Evolutionary conservation across 2,888 invertebrate genomes (phyloP), one percentile per base, ranked within the genome.

Genomic region (Dryocosmus kuriphilus): DNA sequence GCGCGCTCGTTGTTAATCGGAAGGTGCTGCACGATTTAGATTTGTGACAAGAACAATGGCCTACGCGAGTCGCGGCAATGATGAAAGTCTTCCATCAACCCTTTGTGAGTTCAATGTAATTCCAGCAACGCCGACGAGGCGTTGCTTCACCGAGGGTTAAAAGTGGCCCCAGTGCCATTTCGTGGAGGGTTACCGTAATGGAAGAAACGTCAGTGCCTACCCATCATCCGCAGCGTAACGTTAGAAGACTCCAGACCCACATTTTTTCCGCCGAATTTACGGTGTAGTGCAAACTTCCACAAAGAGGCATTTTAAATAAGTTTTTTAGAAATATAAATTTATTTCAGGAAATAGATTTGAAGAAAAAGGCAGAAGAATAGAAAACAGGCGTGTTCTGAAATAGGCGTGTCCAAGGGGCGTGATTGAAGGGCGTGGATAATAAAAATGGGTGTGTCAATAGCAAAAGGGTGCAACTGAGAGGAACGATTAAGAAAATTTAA

Each of bases 51-150:
- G 51, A 71, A 71, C 71, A 71, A 71, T 71, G 27, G 71, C 51
- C 30, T 24, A 61, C 35, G 57, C 51, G 14, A 65, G 65, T 65
- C 46, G 32, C 46, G 46, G 27, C 35, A 24, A 76, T 80, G 80
- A 88, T 86, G 87, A 88, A 86, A 88, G 84, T 88, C 84, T 83
- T 85, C 81, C 79, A 79, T 79, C 79, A 84, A 84, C 85, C 87
- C 85, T 86, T 86, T 86, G 85, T 86, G 75, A 80, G 81, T 85
- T 79, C 81, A 82, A 84, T 86, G 85, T 86, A 84, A 87, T 87
- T 87, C 83, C 83, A 84, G 85, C 81, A 83, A 81, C 83, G 74
- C 41, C 75, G 60, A 74, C 74, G 81, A 71, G 78, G 77, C 80
- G 75, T 61, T 74, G n/a, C 71, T 75, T 82, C 71, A 19, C 24